A percentile compares a stretch with the other conserved stretches of the same genome.
These are phyloP conservation scores for Kryptolebias ocellatus DNA, from an alignment of 2,797 vertebrate species.

Conservation along the genomic window DNA sequence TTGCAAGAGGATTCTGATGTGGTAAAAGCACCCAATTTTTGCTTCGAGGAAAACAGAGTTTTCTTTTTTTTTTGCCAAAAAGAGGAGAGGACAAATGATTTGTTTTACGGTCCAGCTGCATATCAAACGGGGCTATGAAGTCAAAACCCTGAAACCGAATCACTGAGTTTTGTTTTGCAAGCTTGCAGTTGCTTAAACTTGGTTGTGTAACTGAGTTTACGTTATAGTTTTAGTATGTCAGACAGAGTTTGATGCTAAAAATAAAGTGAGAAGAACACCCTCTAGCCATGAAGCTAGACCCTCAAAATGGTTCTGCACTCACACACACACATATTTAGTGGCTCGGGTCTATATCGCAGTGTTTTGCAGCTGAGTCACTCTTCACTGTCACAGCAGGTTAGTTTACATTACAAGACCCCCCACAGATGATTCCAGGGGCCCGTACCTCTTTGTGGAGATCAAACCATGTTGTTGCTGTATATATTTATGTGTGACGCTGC, in stretches of 20 bases:
- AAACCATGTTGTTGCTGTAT: conserved; percentile 41
- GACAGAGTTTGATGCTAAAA: conserved; percentile 58
- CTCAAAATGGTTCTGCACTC: conserved; percentile 37
- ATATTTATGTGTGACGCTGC: conserved; percentile 43
- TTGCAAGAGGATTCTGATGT: conserved; percentile 7
- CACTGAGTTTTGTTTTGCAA: conserved; percentile 11
- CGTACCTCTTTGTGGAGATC: conserved; percentile 29
- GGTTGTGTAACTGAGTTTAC: conserved; percentile 45
- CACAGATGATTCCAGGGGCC: conserved; percentile 56
- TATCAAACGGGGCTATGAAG: conserved; percentile 8
- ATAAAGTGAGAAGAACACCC: conserved; percentile 67
- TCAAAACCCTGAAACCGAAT: conserved; percentile 25
- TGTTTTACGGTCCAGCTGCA: conserved; percentile 26
- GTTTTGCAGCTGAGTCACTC: conserved; percentile 70
- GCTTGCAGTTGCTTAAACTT: conserved; percentile 1
- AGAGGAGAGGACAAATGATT: conserved; percentile 10
- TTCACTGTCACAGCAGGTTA: conserved; percentile 77
- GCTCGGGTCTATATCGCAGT: conserved; percentile 50
- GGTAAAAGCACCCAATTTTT: background rate
- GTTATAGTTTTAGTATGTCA: conserved; percentile 62
- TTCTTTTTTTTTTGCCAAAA: background rate
- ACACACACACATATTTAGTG: conserved; percentile 7
- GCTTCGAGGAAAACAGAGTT: background rate
- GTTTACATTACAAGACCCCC: conserved; percentile 68
- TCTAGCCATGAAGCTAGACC: conserved; percentile 57